These are phyloP conservation scores for Eupithecia dodoneata DNA, from an alignment of 2,888 invertebrate genomes.

Conservation along the genomic window DNA sequence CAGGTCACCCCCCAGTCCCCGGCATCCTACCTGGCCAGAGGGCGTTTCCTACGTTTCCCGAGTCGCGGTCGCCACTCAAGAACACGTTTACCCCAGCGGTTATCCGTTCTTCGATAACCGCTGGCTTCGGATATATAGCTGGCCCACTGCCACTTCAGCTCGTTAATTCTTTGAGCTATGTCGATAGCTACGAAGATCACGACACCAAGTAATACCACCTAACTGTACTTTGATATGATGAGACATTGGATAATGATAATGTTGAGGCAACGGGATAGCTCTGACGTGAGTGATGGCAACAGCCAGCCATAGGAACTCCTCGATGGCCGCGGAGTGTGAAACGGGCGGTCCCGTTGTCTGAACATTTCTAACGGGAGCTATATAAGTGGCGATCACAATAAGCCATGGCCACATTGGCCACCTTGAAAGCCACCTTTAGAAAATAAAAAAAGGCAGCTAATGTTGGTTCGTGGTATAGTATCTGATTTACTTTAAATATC, in stretches of 20 bases:
- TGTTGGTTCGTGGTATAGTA: neutral
- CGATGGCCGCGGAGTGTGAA: conserved; percentile 5
- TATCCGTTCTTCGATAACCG: too few species aligned
- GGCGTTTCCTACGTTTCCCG: too few species aligned
- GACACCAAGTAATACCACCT: neutral
- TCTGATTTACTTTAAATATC: neutral
- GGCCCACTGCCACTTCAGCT: too few species aligned
- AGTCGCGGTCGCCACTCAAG: too few species aligned
- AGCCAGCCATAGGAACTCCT: conserved; percentile 12
- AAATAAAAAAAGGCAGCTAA: neutral
- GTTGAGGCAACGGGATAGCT: neutral
- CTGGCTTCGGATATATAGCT: too few species aligned
- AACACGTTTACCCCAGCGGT: too few species aligned
- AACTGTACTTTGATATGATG: neutral
- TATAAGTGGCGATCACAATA: neutral
- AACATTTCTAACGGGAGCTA: conserved; percentile 5
- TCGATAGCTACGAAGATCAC: neutral
- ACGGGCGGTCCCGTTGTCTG: conserved; percentile 2
- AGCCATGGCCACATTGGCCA: too few species aligned
- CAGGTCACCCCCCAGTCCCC: too few species aligned
- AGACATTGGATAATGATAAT: conserved; percentile 3
- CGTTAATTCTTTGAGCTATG: too few species aligned
- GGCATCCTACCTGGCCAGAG: too few species aligned
- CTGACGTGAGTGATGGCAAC: neutral
- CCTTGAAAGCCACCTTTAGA: too few species aligned